Evolutionary conservation across 2,888 invertebrate genomes (phyloP).

Genomic region (Halocaridina rubra): DNA sequence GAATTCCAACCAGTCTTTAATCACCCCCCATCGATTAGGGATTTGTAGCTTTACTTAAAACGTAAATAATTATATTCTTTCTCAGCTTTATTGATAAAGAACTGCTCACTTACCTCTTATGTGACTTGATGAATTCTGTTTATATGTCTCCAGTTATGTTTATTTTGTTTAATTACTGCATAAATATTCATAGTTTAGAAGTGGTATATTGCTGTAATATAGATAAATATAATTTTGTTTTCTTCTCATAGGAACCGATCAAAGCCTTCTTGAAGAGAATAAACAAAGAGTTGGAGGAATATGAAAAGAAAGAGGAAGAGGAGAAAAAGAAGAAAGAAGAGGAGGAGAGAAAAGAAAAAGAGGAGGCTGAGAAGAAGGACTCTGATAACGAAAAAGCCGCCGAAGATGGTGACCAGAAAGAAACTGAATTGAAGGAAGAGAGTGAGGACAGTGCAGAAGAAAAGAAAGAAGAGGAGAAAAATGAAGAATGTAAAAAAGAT

Average conservation of each 20-base stretch:
- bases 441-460: constrained; percentile 68
- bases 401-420: constrained; percentile 66
- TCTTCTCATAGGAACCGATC: constrained; percentile 66
- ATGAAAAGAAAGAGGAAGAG: constrained; percentile 65
- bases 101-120: no score
- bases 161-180: no score
- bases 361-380: constrained; percentile 64
- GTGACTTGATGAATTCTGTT: no score
- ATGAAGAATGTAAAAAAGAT: constrained; percentile 73
- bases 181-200: no score
- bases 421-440: constrained; percentile 64
- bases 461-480: constrained; percentile 67
- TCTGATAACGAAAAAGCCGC: constrained; percentile 40
- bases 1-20: no score
- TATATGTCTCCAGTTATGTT: no score
- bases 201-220: no score
- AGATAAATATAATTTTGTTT: not conserved
- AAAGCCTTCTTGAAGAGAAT: constrained; percentile 69
- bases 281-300: constrained; percentile 65
- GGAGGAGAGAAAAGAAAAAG: constrained; percentile 62
- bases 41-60: no score
- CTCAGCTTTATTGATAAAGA: no score
- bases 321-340: constrained; percentile 66
- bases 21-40: no score
- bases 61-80: no score